Evolutionary conservation across 2,888 invertebrate species (phyloP).

Genomic region (Euzophera pinguis): DNA sequence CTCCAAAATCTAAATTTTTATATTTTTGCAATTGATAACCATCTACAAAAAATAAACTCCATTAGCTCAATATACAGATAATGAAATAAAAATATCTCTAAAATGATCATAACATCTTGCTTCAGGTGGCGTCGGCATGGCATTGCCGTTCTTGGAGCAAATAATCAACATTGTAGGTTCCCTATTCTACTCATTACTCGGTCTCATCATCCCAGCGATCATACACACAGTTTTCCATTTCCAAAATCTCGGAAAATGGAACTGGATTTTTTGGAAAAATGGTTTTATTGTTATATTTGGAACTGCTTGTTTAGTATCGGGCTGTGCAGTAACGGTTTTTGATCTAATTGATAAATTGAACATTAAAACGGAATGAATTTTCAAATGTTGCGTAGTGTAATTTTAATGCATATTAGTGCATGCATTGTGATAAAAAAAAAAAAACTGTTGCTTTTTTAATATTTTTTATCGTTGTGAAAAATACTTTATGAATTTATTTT

Average conservation of each 20-base stretch:
- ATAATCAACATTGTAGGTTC: conserved; percentile 73
- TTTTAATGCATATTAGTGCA: background rate
- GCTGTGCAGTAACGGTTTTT: conserved; percentile 63
- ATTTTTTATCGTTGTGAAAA: background rate
- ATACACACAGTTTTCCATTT: conserved; percentile 85
- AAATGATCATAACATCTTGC: conserved; percentile 9
- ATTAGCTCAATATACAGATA: no score
- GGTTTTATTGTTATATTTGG: conserved; percentile 80
- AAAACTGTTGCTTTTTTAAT: background rate
- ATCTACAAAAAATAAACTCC: no score
- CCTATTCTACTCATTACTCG: conserved; percentile 84
- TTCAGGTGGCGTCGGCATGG: conserved; percentile 84
- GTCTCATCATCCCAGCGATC: conserved; percentile 87
- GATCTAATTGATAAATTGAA: conserved; percentile 62
- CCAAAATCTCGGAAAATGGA: conserved; percentile 83
- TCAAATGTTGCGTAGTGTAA: background rate
- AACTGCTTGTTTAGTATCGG: conserved; percentile 82
- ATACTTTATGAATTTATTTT: no score
- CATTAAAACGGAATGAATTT: conserved; percentile 55
- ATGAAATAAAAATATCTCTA: no score
- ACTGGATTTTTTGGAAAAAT: conserved; percentile 87
- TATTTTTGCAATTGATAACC: no score
- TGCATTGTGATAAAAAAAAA: background rate
- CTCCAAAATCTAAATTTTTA: no score
- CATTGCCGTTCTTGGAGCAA: conserved; percentile 75